Conservation (phyloP, 2,888 invertebrate species). For the Rhodophaea formosa region DNA sequence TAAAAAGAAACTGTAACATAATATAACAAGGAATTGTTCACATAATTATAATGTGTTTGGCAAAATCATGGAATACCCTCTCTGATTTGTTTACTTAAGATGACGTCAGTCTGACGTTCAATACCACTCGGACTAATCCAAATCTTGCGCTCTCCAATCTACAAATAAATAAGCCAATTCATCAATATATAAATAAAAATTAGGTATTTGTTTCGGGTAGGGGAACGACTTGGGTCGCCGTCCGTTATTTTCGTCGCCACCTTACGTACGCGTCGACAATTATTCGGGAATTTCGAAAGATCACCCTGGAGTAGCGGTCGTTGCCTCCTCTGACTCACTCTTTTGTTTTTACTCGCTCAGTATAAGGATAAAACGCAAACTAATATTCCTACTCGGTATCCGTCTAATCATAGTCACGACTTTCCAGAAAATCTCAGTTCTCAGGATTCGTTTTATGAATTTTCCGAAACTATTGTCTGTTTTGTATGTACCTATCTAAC, state of each 20-base stretch:
- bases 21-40: too few species aligned
- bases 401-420: conserved; percentile 16
- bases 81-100: too few species aligned
- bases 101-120: too few species aligned
- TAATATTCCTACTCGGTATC: conserved; percentile 17
- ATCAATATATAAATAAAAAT: conserved; percentile 77
- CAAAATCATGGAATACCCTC: too few species aligned
- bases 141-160: conserved; percentile 11
- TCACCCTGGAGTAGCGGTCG: conserved; percentile 73
- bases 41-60: too few species aligned
- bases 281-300: conserved; percentile 79
- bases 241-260: conserved; percentile 73
- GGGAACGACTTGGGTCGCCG: conserved; percentile 61
- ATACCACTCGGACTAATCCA: background rate
- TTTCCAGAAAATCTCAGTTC: conserved; percentile 14
- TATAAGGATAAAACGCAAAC: conserved; percentile 36
- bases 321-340: conserved; percentile 73
- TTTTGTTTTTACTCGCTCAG: conserved; percentile 66
- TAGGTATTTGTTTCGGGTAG: conserved; percentile 59
- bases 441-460: conserved; percentile 16
- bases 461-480: conserved; percentile 22
- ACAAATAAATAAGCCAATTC: conserved; percentile 64
- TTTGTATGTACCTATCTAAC: background rate
- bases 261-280: conserved; percentile 76
- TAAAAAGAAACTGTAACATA: too few species aligned